These are phyloP conservation scores for Notospermus geniculatus DNA, from an alignment of 1,140 invertebrate genomes.

Conservation along the genomic window DNA sequence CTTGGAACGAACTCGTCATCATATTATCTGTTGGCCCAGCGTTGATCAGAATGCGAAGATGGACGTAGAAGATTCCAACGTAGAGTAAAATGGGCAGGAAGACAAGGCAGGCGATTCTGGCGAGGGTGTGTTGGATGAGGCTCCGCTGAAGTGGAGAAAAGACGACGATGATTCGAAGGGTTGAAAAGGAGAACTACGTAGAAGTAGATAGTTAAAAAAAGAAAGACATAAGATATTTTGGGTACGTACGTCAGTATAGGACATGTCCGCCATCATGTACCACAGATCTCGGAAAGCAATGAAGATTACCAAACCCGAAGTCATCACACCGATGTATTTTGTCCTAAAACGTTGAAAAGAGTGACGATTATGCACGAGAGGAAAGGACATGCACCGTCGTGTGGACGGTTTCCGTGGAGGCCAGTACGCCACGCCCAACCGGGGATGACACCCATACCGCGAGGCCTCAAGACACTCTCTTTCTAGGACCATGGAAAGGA, in stretches of 20 bases:
- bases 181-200: too few species aligned
- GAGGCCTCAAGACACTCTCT: too few species aligned
- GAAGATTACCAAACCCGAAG: conserved; percentile 69
- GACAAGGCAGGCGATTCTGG: conserved; percentile 62
- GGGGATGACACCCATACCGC: too few species aligned
- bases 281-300: conserved; percentile 78
- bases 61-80: conserved; percentile 80
- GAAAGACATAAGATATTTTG: too few species aligned
- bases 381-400: too few species aligned
- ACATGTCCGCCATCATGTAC: conserved; percentile 57
- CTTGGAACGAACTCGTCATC: conserved; percentile 97
- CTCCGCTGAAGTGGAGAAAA: conserved; percentile 49
- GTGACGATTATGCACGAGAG: conserved; percentile 4
- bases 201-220: too few species aligned
- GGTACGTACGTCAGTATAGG: conserved; percentile 49
- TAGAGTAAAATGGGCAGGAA: conserved; percentile 72
- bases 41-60: conserved; percentile 76
- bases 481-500: too few species aligned
- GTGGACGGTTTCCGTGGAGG: too few species aligned
- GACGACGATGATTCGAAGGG: too few species aligned
- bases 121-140: conserved; percentile 62
- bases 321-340: conserved; percentile 88
- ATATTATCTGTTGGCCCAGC: conserved; percentile 93
- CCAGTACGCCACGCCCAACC: too few species aligned
- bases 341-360: conserved; percentile 65